Percentiles rank a stretch among this genome's conserved stretches.
Evolutionary conservation across 2,113 vertebrate species (phyloP).

Genomic region (Lagopus muta): DNA sequence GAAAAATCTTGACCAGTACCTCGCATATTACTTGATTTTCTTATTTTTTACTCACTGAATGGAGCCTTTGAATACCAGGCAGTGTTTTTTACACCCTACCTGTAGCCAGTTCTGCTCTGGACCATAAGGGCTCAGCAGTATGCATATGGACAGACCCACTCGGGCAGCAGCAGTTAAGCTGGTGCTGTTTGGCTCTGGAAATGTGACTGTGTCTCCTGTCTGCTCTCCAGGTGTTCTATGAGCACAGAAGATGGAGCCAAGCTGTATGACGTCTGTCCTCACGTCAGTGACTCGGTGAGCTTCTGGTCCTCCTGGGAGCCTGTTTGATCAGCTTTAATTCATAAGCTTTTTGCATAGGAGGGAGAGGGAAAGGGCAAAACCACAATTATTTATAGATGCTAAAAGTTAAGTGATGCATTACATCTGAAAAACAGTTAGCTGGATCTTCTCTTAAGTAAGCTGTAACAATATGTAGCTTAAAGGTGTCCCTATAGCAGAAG

Average conservation of each 20-base stretch:
- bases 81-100: not conserved
- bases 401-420: not conserved
- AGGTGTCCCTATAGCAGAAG: not conserved
- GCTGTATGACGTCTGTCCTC: slow-evolving; percentile 96
- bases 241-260: slow-evolving; percentile 97
- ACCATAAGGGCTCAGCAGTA: not conserved
- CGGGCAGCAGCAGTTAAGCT: not conserved
- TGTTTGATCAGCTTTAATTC: not conserved
- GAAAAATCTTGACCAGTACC: not conserved
- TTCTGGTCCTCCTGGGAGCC: not conserved
- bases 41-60: not conserved
- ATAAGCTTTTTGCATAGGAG: not conserved
- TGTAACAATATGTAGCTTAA: not conserved
- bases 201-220: not conserved
- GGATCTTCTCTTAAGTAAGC: not conserved
- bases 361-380: not conserved
- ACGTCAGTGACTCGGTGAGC: slow-evolving; percentile 94
- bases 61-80: not conserved
- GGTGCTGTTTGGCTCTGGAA: not conserved
- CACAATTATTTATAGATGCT: not conserved
- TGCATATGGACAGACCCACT: rapidly evolving
- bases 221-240: slow-evolving; percentile 92
- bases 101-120: not conserved
- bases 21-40: not conserved
- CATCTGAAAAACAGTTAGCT: not conserved